Evolutionary conservation across 2,888 invertebrate species (phyloP), one percentile per base, ranked within the genome.

Genomic region (Proisotoma minuta): DNA sequence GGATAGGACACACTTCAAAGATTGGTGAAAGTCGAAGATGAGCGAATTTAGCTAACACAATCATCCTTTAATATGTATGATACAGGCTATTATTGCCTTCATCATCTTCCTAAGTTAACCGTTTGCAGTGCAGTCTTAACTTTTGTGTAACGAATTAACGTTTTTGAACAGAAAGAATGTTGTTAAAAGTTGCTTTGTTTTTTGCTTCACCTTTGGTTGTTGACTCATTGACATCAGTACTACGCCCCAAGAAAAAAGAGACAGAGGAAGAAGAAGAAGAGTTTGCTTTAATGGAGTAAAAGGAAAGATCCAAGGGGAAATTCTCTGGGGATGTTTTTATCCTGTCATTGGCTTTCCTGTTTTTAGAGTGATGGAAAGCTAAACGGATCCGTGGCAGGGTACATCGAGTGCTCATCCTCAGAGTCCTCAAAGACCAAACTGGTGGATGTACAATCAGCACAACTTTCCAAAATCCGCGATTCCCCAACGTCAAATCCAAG

Each of bases 371-470:
- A 70, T 54, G 65, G 60, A 39, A 70, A 70, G 62, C 62, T 70
- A 59, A 70, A 70, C 54, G 70, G 70, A 28, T 66, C 66, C n/a
- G 70, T 64, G 18, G 66, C 66, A 15, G 69, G 70, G 26, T 70
- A 70, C 65, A 70, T 57, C 26, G 70, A 70, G 49, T 66, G 66
- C 53, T 65, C 66, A 3, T 15, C 27, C 3, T n/a, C 34, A 22
- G 29, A 29, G 15, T 27, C 53, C 8, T 28, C 52, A 12, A 29
- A 54, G 39, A n/a, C n/a, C n/a, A n/a, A n/a, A n/a, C n/a, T n/a
- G n/a, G 22, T 54, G 22, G 39, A 54, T 18, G 20, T 23, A 22
- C 49, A 20, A 12, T 22, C n/a, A 12, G 12, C 53, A 8, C 3
- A 3, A 29, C n/a, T 34, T 5, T 22, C 34, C 4, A 54, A 54